Evolutionary conservation across 2,113 vertebrate species (phyloP).

Genomic region (Ceuthmochares aereus): DNA sequence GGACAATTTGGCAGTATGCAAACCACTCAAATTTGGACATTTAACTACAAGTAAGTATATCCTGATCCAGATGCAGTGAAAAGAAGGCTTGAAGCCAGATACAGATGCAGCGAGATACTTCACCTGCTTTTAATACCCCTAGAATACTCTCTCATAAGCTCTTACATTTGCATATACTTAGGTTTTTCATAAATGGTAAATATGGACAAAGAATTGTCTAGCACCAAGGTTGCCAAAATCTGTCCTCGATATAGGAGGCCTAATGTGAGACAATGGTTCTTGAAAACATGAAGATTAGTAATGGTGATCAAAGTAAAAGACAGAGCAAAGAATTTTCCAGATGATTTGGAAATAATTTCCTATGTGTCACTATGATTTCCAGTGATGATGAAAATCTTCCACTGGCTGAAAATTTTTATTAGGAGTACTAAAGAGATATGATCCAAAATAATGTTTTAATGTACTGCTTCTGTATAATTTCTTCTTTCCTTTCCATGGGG

Average conservation of each 20-base stretch:
- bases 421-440: background rate
- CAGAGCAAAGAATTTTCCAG: background rate
- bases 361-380: background rate
- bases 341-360: background rate
- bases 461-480: background rate
- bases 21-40: background rate
- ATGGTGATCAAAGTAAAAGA: background rate
- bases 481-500: background rate
- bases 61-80: background rate
- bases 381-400: background rate
- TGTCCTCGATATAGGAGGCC: background rate
- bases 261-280: background rate
- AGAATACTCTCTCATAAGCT: background rate
- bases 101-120: background rate
- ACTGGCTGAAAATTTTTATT: constrained; percentile 2
- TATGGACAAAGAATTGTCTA: background rate
- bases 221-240: background rate
- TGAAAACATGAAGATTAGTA: background rate
- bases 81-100: background rate
- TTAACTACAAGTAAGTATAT: background rate
- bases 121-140: background rate
- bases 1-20: background rate
- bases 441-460: background rate
- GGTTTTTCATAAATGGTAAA: background rate
- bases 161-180: background rate